Evolutionary conservation across 2,113 vertebrate species (phyloP), one percentile per base, ranked within the genome.

Genomic region (Anas platyrhynchos): DNA sequence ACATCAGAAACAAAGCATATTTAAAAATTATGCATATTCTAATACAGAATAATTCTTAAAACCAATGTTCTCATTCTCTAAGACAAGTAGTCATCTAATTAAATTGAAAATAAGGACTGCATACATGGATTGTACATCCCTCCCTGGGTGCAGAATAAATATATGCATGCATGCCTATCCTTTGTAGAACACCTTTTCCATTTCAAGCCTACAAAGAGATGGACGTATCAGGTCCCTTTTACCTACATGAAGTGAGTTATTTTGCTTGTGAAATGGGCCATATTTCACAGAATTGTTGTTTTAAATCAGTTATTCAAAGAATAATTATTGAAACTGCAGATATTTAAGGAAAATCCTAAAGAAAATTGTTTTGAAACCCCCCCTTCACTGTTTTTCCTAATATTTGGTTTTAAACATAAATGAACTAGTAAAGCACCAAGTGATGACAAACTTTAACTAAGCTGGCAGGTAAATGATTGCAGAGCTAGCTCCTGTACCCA

Each of bases 11-110:
- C 18, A 71, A 72, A 89, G 23, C 8, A 2, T 68, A 50, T 65
- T 69, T 81, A 18, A 3, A 48, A 86, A 38, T 31, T 27, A 71
- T 1, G 2, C 38, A 6, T 32, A 67, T 55, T 78, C 61, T 58
- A 91, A 79, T n/a, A 54, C 36, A 83, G 71, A 91, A 23, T 62
- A 66, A 69, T n/a, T 77, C 63, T 88, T 66, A 91, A 9, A 58
- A 82, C 83, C 67, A 94, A 44, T 2, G 3, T 18, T 90, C 2
- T 90, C 2, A 0, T 63, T 93, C 71, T 78, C 93, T 94, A 90
- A 94, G 91, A 95, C 93, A 96, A 83, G 56, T 85, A 16, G 86
- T 77, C 89, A 62, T 38, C 36, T 71, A 63, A 71, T 74, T 50
- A 79, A 93, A 71, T 0, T 79, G 73, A 78, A 93, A 88, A 56